These are phyloP conservation scores for Cololabis saira DNA, from an alignment of 2,113 vertebrate genomes.

Conservation along the genomic window DNA sequence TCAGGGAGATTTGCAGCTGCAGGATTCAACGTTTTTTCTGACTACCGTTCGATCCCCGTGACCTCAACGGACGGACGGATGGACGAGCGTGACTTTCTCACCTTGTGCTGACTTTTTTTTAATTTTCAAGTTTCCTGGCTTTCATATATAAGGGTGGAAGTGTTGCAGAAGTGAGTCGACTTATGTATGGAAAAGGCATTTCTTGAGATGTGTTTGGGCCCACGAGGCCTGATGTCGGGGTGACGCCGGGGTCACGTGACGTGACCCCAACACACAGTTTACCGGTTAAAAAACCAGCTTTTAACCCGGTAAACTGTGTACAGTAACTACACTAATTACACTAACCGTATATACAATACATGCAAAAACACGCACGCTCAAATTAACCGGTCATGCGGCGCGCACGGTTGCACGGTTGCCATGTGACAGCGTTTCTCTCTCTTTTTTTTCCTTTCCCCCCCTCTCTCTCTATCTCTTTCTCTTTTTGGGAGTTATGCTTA, in stretches of 20 bases:
- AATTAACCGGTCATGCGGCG: slow-evolving; percentile 79
- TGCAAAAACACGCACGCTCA: slow-evolving; percentile 73
- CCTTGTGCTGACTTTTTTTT: slow-evolving; percentile 10
- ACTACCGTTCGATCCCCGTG: slow-evolving; percentile 48
- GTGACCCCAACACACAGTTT: slow-evolving; percentile 10
- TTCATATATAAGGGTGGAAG: no score
- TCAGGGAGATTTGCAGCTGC: slow-evolving; percentile 8
- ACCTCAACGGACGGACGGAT: slow-evolving; percentile 19
- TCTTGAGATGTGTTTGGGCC: neutral
- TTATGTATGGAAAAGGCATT: neutral
- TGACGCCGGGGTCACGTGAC: slow-evolving; percentile 22
- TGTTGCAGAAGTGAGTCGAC: no score
- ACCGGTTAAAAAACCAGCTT: neutral
- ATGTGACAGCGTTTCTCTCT: slow-evolving; percentile 73
- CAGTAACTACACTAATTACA: no score
- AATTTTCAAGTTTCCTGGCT: neutral
- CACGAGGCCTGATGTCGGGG: neutral
- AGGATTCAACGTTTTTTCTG: slow-evolving; percentile 22
- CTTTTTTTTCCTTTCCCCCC: slow-evolving; percentile 58
- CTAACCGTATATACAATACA: slow-evolving; percentile 69
- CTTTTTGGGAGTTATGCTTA: slow-evolving; percentile 87
- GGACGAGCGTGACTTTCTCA: slow-evolving; percentile 15
- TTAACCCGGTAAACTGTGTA: neutral
- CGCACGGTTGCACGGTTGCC: slow-evolving; percentile 81
- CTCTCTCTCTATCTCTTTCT: no score